Percentiles rank a stretch among this genome's conserved stretches.
Evolutionary conservation across 2,797 vertebrate species (phyloP).

Genomic region (Percopsis omiscomaycus): DNA sequence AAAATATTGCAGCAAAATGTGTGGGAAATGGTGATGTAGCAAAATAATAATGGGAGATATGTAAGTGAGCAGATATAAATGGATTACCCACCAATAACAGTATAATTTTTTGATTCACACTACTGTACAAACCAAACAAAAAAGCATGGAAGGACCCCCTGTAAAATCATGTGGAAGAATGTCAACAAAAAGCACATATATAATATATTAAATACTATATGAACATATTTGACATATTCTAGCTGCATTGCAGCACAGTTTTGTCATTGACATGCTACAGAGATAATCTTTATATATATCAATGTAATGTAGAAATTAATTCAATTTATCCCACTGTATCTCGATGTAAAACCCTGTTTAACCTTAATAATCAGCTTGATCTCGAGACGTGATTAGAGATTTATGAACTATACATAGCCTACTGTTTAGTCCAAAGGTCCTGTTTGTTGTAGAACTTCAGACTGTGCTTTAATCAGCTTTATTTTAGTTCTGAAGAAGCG

Average conservation of each 20-base stretch:
- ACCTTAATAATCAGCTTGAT: constrained; percentile 9
- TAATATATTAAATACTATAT: too few relatives aligned
- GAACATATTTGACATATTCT: too few relatives aligned
- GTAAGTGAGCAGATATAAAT: background rate
- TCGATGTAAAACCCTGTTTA: background rate
- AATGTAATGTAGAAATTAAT: constrained; percentile 11
- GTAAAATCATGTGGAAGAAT: constrained; percentile 59
- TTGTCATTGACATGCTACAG: constrained; percentile 3
- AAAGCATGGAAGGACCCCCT: constrained; percentile 35
- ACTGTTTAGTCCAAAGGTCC: background rate
- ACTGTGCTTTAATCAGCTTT: background rate
- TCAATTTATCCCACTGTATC: constrained; percentile 15
- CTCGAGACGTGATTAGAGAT: constrained; percentile 1
- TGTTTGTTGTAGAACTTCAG: background rate
- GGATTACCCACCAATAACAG: constrained; percentile 18
- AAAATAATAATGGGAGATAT: constrained; percentile 11
- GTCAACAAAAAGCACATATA: constrained; percentile 39
- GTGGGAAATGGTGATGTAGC: constrained; percentile 10
- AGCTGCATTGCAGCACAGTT: background rate
- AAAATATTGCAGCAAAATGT: constrained; percentile 4
- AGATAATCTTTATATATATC: constrained; percentile 4
- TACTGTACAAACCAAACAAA: constrained; percentile 22
- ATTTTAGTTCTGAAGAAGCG: constrained; percentile 31
- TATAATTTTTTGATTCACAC: constrained; percentile 1
- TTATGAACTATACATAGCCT: background rate